Conservation (phyloP, 2,797 vertebrate species). For the Etheostoma nigrum region DNA sequence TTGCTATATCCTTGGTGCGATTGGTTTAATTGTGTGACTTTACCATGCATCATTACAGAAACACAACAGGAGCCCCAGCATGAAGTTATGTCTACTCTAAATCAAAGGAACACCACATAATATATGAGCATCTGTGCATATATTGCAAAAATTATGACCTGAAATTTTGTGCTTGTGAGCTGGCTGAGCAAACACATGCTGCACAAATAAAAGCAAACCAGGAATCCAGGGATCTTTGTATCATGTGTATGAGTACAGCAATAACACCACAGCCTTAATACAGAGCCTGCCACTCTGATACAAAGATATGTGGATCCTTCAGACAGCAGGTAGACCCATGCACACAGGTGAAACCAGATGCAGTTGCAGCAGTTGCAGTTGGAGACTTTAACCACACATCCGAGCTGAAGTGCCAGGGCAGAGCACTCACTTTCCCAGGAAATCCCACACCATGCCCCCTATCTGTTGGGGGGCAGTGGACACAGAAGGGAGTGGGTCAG, state of each 20-base stretch:
- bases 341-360: conserved; percentile 65
- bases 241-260: conserved; percentile 28
- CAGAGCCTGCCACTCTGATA: conserved; percentile 41
- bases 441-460: conserved; percentile 85
- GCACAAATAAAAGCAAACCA: conserved; percentile 38
- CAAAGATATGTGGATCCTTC: conserved; percentile 64
- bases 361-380: conserved; percentile 66
- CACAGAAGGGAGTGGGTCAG: conserved; percentile 86
- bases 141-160: conserved; percentile 30
- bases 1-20: conserved; percentile 51
- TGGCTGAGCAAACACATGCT: conserved; percentile 32
- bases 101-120: conserved; percentile 38
- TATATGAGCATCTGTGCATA: conserved; percentile 45
- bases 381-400: conserved; percentile 72
- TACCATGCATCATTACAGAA: conserved; percentile 42
- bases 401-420: conserved; percentile 84
- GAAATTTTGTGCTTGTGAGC: conserved; percentile 2
- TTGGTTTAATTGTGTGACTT: conserved; percentile 28
- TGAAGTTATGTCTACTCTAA: conserved; percentile 6
- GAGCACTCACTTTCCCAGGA: conserved; percentile 88
- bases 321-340: conserved; percentile 62
- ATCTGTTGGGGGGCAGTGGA: conserved; percentile 85
- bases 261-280: conserved; percentile 2
- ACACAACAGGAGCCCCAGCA: conserved; percentile 17
- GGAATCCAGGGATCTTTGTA: conserved; percentile 67